A percentile compares a stretch with the other conserved stretches of the same genome.
phyloP scores from a whole-genome alignment of 2,888 invertebrate genomes.

The Synergus itoensis region DNA sequence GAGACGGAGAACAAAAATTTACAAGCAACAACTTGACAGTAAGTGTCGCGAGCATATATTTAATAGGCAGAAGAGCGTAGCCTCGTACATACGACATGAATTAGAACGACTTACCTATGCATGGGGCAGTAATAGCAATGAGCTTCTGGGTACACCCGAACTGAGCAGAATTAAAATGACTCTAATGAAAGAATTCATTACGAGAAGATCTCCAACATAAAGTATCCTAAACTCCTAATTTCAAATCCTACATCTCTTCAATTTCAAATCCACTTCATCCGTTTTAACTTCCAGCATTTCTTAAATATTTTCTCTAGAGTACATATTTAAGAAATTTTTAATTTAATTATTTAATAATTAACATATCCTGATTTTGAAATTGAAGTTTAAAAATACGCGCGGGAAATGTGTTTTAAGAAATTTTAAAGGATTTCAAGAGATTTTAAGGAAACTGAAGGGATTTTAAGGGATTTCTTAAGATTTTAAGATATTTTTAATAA shows the following conservation, averaged over 20 bases:
- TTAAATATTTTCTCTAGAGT: neutral
- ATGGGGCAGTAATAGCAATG: slow-evolving; percentile 62
- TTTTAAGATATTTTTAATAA: no score
- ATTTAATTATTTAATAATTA: no score
- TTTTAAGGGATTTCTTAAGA: no score
- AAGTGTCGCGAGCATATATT: slow-evolving; percentile 50
- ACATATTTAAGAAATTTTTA: no score
- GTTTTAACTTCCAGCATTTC: neutral
- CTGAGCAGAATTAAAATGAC: slow-evolving; percentile 41
- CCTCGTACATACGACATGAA: slow-evolving; percentile 59
- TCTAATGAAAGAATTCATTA: slow-evolving; percentile 35
- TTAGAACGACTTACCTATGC: slow-evolving; percentile 59
- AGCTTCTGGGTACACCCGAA: slow-evolving; percentile 47
- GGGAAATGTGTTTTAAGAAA: no score
- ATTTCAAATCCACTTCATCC: neutral
- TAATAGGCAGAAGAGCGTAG: slow-evolving; percentile 58
- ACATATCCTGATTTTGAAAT: no score
- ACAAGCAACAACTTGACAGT: slow-evolving; percentile 34
- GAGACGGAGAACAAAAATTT: slow-evolving; percentile 30
- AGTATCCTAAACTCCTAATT: neutral
- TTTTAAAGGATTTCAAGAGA: no score
- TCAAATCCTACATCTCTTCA: neutral
- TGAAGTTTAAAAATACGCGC: no score
- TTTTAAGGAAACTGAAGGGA: no score
- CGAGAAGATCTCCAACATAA: neutral